Conservation (phyloP, 2,113 vertebrate genomes). For the Nerophis lumbriciformis region DNA sequence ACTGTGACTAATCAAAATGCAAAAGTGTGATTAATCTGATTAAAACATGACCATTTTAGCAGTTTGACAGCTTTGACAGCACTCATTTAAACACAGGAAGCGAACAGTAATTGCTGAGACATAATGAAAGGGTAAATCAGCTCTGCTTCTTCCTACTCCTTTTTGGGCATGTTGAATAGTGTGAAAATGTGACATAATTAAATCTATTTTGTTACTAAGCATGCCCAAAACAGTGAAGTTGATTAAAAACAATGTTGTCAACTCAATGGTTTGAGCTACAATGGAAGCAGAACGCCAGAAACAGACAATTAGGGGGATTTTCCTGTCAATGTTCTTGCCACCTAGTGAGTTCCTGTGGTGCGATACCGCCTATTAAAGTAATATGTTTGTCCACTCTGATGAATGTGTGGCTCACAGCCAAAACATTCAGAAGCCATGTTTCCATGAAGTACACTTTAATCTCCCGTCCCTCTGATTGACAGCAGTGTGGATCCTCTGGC, state of each 20-base stretch:
- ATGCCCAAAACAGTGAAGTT: too few species aligned
- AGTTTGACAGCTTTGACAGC: too few species aligned
- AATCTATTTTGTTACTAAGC: too few species aligned
- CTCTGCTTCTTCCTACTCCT: too few species aligned
- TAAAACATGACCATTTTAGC: too few species aligned
- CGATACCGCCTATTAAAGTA: slow-evolving; percentile 22
- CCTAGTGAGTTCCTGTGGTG: slow-evolving; percentile 6
- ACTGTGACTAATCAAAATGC: too few species aligned
- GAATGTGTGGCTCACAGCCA: slow-evolving; percentile 23
- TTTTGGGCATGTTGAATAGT: too few species aligned
- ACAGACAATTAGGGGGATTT: slow-evolving; percentile 9
- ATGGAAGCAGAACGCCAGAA: slow-evolving; percentile 5
- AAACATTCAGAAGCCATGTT: slow-evolving; percentile 28
- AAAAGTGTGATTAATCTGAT: too few species aligned
- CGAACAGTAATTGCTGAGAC: too few species aligned
- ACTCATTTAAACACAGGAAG: too few species aligned
- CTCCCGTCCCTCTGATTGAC: slow-evolving; percentile 32
- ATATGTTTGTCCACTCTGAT: slow-evolving; percentile 21
- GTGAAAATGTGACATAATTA: too few species aligned
- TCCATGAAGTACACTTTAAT: slow-evolving; percentile 22
- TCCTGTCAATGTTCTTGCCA: slow-evolving; percentile 10
- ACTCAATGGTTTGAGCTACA: background rate
- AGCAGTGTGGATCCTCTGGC: slow-evolving; percentile 25
- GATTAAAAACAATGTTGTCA: background rate
- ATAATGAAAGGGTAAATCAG: too few species aligned